Evolutionary conservation across 2,113 vertebrate species (phyloP), one percentile per base, ranked within the genome.

Genomic region (Bagarius yarrelli): DNA sequence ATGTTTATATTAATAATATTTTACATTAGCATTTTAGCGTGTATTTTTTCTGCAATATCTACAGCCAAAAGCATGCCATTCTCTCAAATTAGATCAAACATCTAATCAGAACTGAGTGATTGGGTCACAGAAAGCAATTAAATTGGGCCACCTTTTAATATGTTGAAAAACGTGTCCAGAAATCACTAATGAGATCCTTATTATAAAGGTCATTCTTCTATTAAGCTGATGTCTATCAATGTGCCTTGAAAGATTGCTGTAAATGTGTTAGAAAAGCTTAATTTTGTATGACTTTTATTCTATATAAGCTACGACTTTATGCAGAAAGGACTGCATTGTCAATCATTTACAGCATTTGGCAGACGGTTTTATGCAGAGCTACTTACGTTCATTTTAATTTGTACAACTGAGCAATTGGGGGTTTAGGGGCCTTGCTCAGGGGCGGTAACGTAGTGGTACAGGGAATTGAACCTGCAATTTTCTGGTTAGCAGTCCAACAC

Each of bases 81-180:
- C 53, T 76, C 80, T 50, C 63, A 76, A 73, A 81, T 81, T 81
- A 81, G 63, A 69, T 81, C n/a, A 81, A 81, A 81, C 52, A 81
- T 59, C 80, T 64, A 81, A 76, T 81, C 80, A 76, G 34, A 25
- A 63, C 12, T 32, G 52, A 81, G 72, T 76, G 63, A 81, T 81
- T 76, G 80, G 80, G 25, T 57, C 76, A 81, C 72, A 81, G 72
- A 81, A 81, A 72, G 80, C 80, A 81, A 81, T 81, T 81, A 76
- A 81, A 69, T 44, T 76, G 50, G 36, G 25, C 52, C 60, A 69
- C 61, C 50, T 81, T 76, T 59, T 81, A 61, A 67, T 36, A 75
- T 81, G 59, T 75, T 75, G 71, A 56, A 81, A 47, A 76, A 69
- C 73, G 52, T 81, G 61, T 53, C 76, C 21, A 76, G 73, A 76